phyloP scores from a whole-genome alignment of 2,888 invertebrate genomes.

The Netelia fuscicornis region DNA sequence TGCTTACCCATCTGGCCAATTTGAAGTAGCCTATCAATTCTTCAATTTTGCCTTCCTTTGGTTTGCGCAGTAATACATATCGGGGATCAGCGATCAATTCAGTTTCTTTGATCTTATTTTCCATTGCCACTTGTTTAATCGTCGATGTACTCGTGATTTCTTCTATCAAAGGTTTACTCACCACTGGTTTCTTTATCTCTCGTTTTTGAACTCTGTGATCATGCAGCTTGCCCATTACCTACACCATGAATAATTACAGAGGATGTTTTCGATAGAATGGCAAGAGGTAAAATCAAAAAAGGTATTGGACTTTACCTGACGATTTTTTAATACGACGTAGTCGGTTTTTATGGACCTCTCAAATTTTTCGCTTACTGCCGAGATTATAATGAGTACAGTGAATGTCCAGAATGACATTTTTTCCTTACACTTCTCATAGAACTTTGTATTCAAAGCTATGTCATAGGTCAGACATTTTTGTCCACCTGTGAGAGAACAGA shows the following conservation, averaged over 20 bases:
- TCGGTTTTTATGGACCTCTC: constrained; percentile 89
- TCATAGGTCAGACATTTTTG: constrained; percentile 92
- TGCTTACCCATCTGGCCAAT: constrained; percentile 86
- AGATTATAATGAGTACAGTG: constrained; percentile 92
- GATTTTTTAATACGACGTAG: constrained; percentile 90
- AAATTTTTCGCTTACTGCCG: constrained; percentile 93
- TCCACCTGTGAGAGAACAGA: constrained; percentile 86
- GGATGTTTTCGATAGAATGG: background rate
- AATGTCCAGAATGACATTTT: constrained; percentile 91
- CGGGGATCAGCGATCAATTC: constrained; percentile 57
- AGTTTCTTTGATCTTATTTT: constrained; percentile 4
- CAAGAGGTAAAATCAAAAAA: background rate
- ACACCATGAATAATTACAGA: background rate
- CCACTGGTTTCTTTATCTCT: constrained; percentile 86
- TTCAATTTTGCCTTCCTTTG: constrained; percentile 86
- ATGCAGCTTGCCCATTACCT: constrained; percentile 90
- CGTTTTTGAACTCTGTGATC: constrained; percentile 91
- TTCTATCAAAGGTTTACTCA: constrained; percentile 87
- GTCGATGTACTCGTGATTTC: constrained; percentile 85
- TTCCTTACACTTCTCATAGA: constrained; percentile 91
- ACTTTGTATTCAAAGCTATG: constrained; percentile 92
- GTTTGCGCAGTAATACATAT: constrained; percentile 83
- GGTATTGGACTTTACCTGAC: constrained; percentile 84
- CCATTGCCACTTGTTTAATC: constrained; percentile 25
- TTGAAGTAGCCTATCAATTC: constrained; percentile 88